These are phyloP conservation scores for Epizoanthus stellaris DNA, from an alignment of 92 coral and sea anemone genomes.

Conservation along the genomic window DNA sequence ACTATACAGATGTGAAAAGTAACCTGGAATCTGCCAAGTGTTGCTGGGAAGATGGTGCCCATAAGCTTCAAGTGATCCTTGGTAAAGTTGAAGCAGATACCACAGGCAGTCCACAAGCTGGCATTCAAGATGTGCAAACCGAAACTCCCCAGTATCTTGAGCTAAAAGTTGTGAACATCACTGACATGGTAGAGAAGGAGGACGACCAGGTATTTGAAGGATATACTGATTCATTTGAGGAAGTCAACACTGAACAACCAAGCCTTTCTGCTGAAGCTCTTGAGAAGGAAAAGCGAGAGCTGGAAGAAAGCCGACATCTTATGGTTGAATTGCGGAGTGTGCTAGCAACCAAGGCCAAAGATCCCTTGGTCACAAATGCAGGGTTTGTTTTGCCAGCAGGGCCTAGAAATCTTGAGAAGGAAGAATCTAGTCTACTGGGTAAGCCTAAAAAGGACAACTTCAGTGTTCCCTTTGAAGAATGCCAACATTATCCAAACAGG, in stretches of 20 bases:
- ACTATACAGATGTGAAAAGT: slow-evolving; percentile 57
- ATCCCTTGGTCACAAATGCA: slow-evolving; percentile 81
- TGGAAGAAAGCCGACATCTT: slow-evolving; percentile 84
- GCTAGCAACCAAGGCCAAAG: slow-evolving; percentile 77
- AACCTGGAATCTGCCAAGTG: slow-evolving; percentile 73
- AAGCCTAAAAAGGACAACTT: neutral
- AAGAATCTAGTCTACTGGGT: neutral
- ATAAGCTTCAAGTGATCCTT: slow-evolving; percentile 44
- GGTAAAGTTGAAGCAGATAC: slow-evolving; percentile 19
- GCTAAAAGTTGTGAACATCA: neutral
- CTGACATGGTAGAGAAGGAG: slow-evolving; percentile 18
- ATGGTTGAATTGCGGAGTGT: slow-evolving; percentile 87
- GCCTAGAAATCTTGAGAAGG: neutral
- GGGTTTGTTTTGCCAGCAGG: slow-evolving; percentile 77
- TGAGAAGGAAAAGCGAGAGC: slow-evolving; percentile 63
- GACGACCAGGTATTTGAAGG: slow-evolving; percentile 91
- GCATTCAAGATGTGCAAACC: neutral
- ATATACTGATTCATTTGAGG: slow-evolving; percentile 74
- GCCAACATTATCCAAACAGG: neutral
- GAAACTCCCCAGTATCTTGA: slow-evolving; percentile 27
- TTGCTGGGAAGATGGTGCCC: slow-evolving; percentile 84
- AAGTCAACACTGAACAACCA: slow-evolving; percentile 34
- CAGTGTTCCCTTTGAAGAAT: neutral
- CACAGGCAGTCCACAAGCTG: slow-evolving; percentile 8
- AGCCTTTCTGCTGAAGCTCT: slow-evolving; percentile 64